Base-by-base conservation (phyloP, 1,140 invertebrate species). In the Apocrypta bakeri region DNA sequence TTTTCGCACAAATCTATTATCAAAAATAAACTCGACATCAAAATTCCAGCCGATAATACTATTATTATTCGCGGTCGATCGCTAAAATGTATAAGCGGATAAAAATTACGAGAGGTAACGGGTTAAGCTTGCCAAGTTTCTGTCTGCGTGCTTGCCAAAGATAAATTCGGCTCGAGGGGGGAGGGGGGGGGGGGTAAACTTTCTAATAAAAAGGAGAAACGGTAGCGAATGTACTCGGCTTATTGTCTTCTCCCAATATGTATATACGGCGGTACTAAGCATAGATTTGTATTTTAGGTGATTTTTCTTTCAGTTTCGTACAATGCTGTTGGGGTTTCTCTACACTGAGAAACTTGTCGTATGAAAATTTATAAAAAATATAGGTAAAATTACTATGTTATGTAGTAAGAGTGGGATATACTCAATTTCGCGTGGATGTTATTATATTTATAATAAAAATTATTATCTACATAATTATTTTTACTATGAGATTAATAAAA, bases 71-170 rank as follows among this genome's bases (percentile, higher is more conserved):
- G 7, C 63, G 9, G 37, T 17, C 56, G 79, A 81, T 68, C 56
- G 33, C 12, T 48, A 56, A 81, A 81, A 72, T 75, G 75, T 81
- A 81, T 68, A 68, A 64, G 72, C 33, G 61, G 73, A 4, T 12
- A 82, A 76, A 71, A 76, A 63, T 68, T 66, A 71, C 27, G 68
- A 24, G 11, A 9, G 56, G 27, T 21, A 24, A 25, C 6, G 11
- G 76, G 29, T 21, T 21, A 7, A 71, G 68, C 14, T 74, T 72
- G 79, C 79, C 61, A 81, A 64, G 61, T 73, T 81, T 81, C 79
- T 76, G 73, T 69, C 63, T 42, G 25, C 61, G 17, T 25, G 72
- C 73, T 29, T 68, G 69, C 79, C 79, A 81, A 76, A 33, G 31
- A 82, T 82, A 69, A 82, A 56, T 82, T 40, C 33, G 73, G 17